These are phyloP conservation scores for Stegophylla sp. DNA, from an alignment of 2,888 invertebrate species.

Conservation along the genomic window DNA sequence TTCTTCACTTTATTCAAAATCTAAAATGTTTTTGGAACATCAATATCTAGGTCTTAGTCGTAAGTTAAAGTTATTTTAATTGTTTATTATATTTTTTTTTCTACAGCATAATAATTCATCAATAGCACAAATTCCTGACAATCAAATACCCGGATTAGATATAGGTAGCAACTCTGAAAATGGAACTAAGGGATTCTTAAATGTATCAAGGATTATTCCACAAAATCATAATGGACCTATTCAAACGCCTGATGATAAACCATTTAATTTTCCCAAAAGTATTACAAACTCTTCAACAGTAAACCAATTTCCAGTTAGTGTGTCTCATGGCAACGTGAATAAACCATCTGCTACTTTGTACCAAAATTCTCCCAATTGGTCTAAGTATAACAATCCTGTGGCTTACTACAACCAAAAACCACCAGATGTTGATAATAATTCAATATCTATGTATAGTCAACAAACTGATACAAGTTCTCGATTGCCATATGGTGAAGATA, in stretches of 20 bases:
- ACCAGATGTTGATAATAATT: constrained; percentile 11
- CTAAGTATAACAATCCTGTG: constrained; percentile 34
- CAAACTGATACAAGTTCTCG: constrained; percentile 6
- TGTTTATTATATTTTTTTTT: not conserved
- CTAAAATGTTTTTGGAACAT: no score
- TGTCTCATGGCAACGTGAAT: not conserved
- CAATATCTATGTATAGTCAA: constrained; percentile 8
- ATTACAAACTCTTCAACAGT: constrained; percentile 1
- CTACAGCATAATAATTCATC: constrained; percentile 28
- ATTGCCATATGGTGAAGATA: not conserved
- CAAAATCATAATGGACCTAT: constrained; percentile 60
- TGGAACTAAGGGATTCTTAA: not conserved
- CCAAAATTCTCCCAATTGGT: constrained; percentile 32
- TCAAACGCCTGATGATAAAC: constrained; percentile 61
- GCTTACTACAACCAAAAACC: constrained; percentile 1
- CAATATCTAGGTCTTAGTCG: no score
- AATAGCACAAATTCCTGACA: constrained; percentile 61
- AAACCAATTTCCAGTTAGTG: not conserved
- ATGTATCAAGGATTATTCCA: constrained; percentile 52
- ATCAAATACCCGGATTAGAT: constrained; percentile 78
- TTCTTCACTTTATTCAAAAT: no score
- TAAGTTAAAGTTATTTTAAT: no score
- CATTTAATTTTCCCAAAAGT: constrained; percentile 60
- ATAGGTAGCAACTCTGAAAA: constrained; percentile 66
- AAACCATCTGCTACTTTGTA: constrained; percentile 10